These are phyloP conservation scores for Gadopsis bispinosus DNA, from an alignment of 2,797 vertebrate species.

Conservation along the genomic window DNA sequence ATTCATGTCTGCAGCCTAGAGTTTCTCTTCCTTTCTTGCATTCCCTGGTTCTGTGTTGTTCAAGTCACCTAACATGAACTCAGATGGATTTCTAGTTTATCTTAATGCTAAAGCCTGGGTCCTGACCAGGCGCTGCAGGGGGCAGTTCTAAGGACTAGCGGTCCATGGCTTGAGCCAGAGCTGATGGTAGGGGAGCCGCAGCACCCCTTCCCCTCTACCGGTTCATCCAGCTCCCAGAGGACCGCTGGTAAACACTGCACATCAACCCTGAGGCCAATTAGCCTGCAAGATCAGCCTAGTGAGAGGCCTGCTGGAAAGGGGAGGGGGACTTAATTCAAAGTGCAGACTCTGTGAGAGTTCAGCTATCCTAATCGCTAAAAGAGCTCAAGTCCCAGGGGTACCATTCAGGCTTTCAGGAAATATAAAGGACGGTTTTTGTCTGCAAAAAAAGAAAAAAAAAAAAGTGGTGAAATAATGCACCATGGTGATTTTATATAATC, in stretches of 20 bases:
- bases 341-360: constrained; percentile 72
- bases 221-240: constrained; percentile 68
- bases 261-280: constrained; percentile 81
- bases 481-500: constrained; percentile 61
- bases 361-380: constrained; percentile 77
- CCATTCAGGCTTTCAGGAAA: constrained; percentile 69
- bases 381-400: constrained; percentile 68
- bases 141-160: constrained; percentile 58
- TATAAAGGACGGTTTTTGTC: constrained; percentile 71
- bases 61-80: constrained; percentile 41
- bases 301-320: constrained; percentile 56
- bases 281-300: constrained; percentile 67
- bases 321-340: constrained; percentile 81
- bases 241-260: constrained; percentile 74
- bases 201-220: constrained; percentile 54
- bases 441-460: constrained; percentile 34
- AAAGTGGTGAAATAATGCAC: constrained; percentile 40
- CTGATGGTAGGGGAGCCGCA: constrained; percentile 45
- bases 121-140: constrained; percentile 52
- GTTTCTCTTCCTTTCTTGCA: constrained; percentile 11
- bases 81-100: constrained; percentile 38
- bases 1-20: constrained; percentile 13
- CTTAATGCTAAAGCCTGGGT: constrained; percentile 22
- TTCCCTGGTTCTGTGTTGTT: constrained; percentile 13
- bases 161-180: constrained; percentile 49